These are phyloP conservation scores for Meda fulgida DNA, from an alignment of 2,797 vertebrate genomes.

Conservation along the genomic window DNA sequence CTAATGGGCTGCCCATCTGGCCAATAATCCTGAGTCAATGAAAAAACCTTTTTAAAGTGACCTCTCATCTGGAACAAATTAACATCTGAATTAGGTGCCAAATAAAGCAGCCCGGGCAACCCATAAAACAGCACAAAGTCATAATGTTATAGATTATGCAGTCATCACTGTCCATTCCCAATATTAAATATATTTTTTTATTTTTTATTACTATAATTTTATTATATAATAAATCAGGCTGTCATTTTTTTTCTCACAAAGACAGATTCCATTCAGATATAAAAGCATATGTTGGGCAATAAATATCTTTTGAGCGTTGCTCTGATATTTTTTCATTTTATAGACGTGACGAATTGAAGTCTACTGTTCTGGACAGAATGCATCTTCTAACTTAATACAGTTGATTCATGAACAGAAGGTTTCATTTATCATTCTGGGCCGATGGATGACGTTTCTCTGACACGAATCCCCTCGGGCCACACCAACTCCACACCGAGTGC, in stretches of 20 bases:
- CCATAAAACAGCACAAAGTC: conserved; percentile 72
- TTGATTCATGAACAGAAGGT: conserved; percentile 51
- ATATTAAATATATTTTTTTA: neutral
- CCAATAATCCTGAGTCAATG: conserved; percentile 79
- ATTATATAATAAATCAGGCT: conserved; percentile 6
- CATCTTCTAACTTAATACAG: conserved; percentile 55
- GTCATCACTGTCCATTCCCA: conserved; percentile 71
- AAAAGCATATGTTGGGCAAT: conserved; percentile 9
- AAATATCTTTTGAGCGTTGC: conserved; percentile 27
- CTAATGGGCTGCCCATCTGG: conserved; percentile 81
- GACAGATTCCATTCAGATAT: neutral
- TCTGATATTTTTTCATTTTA: conserved; percentile 39
- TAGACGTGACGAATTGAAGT: conserved; percentile 44
- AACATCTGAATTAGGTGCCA: conserved; percentile 82
- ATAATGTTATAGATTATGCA: conserved; percentile 69
- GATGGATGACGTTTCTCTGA: conserved; percentile 51
- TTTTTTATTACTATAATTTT: neutral
- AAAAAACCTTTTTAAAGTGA: conserved; percentile 76
- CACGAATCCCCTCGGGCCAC: conserved; percentile 55
- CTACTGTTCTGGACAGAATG: conserved; percentile 54
- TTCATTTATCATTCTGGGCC: conserved; percentile 56
- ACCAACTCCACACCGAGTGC: conserved; percentile 33
- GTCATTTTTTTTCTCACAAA: neutral
- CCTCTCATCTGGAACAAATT: conserved; percentile 80
- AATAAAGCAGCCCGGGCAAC: conserved; percentile 74